Percentiles rank a stretch among this genome's conserved stretches.
phyloP scores from a whole-genome alignment of 92 coral and sea anemone genomes.

The Muricea muricata region DNA sequence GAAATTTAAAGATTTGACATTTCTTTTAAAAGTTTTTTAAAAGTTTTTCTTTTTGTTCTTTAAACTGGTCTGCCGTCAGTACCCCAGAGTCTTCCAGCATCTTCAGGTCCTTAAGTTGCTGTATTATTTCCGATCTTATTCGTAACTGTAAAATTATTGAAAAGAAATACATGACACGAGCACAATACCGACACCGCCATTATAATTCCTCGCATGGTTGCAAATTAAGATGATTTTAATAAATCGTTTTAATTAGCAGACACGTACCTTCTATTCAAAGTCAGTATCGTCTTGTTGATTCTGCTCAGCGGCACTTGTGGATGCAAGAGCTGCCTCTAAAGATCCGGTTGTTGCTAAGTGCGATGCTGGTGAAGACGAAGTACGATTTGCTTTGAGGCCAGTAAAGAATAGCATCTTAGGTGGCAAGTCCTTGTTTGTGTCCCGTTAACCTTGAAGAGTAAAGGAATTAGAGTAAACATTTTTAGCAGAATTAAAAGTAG shows the following conservation, averaged over 20 bases:
- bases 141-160: conserved; percentile 16
- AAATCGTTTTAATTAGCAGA: too few species aligned
- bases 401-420: conserved; percentile 11
- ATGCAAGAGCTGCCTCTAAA: not conserved
- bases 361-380: not conserved
- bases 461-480: too few species aligned
- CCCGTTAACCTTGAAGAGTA: conserved; percentile 2
- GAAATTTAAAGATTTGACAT: conserved; percentile 9
- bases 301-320: too few species aligned
- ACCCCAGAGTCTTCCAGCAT: conserved; percentile 6
- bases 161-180: too few species aligned
- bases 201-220: too few species aligned
- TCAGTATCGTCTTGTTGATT: too few species aligned
- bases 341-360: not conserved
- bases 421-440: conserved; percentile 24
- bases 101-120: conserved; percentile 8
- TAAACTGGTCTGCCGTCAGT: not conserved
- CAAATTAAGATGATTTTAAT: too few species aligned
- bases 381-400: not conserved
- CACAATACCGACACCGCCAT: too few species aligned
- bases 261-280: too few species aligned
- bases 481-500: too few species aligned
- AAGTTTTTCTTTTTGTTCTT: not conserved
- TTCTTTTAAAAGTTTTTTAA: too few species aligned
- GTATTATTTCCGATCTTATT: conserved; percentile 1